Conservation (phyloP, 2,888 invertebrate genomes). For the Nomada goodeniana region DNA sequence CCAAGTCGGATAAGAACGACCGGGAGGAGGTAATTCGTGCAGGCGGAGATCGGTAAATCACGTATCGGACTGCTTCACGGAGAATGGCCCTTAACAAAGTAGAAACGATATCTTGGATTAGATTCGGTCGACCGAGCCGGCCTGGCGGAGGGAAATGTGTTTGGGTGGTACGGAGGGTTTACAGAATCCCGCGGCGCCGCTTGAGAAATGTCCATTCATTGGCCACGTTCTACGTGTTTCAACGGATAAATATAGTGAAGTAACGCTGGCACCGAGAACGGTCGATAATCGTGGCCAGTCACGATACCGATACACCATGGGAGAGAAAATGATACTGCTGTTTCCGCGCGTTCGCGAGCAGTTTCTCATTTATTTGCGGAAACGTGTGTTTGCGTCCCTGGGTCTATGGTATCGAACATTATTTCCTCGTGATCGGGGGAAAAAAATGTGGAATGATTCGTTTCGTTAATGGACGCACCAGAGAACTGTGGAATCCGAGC, state of each 20-base stretch:
- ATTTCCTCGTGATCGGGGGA: not conserved
- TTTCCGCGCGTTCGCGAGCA: not conserved
- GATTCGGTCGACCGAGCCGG: conserved; percentile 45
- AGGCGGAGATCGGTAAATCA: conserved; percentile 53
- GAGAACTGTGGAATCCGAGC: not conserved
- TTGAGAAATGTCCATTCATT: conserved; percentile 40
- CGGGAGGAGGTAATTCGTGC: conserved; percentile 42
- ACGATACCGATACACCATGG: not conserved
- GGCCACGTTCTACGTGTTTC: conserved; percentile 24
- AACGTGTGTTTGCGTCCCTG: no score
- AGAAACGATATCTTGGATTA: conserved; percentile 65
- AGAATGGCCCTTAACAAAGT: conserved; percentile 63
- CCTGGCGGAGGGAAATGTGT: conserved; percentile 46
- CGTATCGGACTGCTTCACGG: conserved; percentile 58
- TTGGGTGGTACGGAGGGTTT: conserved; percentile 16
- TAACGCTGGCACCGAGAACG: not conserved
- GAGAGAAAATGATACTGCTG: not conserved
- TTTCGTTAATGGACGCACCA: not conserved
- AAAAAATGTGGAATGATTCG: not conserved
- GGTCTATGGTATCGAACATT: no score
- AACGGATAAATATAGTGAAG: conserved; percentile 20
- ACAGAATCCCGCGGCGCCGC: conserved; percentile 27
- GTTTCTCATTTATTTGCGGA: not conserved
- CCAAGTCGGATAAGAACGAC: conserved; percentile 26
- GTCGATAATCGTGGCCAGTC: no score